Evolutionary conservation across 2,888 invertebrate species (phyloP), one percentile per base, ranked within the genome.

Genomic region (Silvanus unidentatus): DNA sequence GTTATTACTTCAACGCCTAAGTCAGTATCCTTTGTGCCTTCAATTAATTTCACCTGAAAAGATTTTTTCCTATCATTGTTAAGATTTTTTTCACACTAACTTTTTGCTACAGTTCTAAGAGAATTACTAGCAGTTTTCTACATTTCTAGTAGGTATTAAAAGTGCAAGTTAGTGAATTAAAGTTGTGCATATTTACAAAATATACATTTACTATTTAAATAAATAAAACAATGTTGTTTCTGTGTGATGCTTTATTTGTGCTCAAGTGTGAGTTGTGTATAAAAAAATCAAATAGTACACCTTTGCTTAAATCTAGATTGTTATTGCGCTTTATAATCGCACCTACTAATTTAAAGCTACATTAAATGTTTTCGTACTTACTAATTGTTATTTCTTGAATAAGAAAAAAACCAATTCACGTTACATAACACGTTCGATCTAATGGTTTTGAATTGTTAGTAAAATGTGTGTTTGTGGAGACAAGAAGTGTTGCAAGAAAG

Each of bases 1-100:
- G 68, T 67, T 58, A 72, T 70, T 52, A 71, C 63, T 54, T 71
- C 68, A 48, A 69, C 56, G 50, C 68, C 71, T 49, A 61, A 57
- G 46, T 66, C 65, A 43, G 55, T 56, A 48, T 69, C 68, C 54
- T 60, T 63, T 22, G 43, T 50, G 35, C 44, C 47, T 34, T 49
- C 36, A 47, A 57, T 54, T 32, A 52, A 45, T 50, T 58, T 58
- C 35, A 63, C 65, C 68, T 68, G 63, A 44, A 65, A 60, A 62
- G 48, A 32, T 32, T 32, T 32, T 32, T 32, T 32, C 32, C 12
- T 32, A 12, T 32, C 32, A 32, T 22, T 22, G 22, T 22, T 22
- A 22, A 22, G 22, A 22, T 22, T 22, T 22, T 22, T 22, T 22
- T 22, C 22, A 22, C 22, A 22, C 22, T 22, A 22, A 22, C 22